Conservation (phyloP, 2,888 invertebrate species). For the Latrodectus hesperus region DNA sequence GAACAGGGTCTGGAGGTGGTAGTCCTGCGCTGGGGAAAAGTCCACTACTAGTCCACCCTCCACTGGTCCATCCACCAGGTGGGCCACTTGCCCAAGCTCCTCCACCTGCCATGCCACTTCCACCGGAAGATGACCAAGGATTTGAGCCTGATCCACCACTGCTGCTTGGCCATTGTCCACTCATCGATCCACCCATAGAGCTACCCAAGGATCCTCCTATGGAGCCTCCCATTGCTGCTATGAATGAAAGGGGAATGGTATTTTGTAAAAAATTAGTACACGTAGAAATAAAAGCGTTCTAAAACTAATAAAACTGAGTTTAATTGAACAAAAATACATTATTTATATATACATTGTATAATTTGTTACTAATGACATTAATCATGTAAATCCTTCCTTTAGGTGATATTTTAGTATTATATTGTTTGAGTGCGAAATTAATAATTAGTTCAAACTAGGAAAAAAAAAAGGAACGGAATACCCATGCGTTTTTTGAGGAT, state of each 20-base stretch:
- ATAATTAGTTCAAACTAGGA: no score
- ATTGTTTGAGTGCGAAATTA: no score
- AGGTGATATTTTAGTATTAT: no score
- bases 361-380: no score
- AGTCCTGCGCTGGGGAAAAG: slow-evolving; percentile 51
- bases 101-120: slow-evolving; percentile 17
- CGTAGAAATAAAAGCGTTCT: no score
- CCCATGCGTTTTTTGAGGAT: no score
- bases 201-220: neutral
- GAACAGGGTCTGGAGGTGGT: slow-evolving; percentile 31
- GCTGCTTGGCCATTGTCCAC: slow-evolving; percentile 33
- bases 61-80: slow-evolving; percentile 65
- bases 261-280: no score
- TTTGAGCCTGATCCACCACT: slow-evolving; percentile 36
- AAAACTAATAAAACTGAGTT: no score
- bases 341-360: no score
- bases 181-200: neutral
- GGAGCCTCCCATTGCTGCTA: neutral
- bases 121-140: slow-evolving; percentile 63
- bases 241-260: neutral
- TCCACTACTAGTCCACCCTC: slow-evolving; percentile 59
- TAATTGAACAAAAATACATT: no score
- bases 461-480: no score
- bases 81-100: slow-evolving; percentile 69
- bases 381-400: no score